A percentile compares a stretch with the other conserved stretches of the same genome.
phyloP scores from a whole-genome alignment of 2,797 vertebrate species.

The Oreochromis mossambicus region DNA sequence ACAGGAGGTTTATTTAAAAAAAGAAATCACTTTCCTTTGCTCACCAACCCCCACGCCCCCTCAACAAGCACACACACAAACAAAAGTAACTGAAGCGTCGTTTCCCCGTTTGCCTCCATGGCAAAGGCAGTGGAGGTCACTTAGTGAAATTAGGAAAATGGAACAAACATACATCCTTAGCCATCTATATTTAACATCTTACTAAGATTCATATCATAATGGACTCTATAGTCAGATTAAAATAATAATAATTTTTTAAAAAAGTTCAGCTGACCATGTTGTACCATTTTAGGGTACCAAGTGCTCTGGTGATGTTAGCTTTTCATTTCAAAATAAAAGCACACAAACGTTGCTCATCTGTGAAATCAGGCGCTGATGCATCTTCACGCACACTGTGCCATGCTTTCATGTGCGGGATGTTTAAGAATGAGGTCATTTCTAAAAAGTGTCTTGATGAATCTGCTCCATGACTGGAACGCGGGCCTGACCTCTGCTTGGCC shows the following conservation, averaged over 20 bases:
- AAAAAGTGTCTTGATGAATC: slow-evolving; percentile 10
- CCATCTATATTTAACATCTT: neutral
- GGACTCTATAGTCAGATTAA: slow-evolving; percentile 18
- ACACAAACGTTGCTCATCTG: neutral
- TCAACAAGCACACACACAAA: slow-evolving; percentile 1
- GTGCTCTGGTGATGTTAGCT: neutral
- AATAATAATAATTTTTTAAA: neutral
- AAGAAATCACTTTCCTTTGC: slow-evolving; percentile 33
- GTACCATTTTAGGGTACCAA: neutral
- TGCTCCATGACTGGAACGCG: neutral
- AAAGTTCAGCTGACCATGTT: slow-evolving; percentile 4
- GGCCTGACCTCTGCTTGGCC: slow-evolving; percentile 58
- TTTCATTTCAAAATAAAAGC: neutral
- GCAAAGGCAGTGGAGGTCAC: slow-evolving; percentile 30
- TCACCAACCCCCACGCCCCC: neutral
- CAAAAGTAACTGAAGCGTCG: slow-evolving; percentile 58
- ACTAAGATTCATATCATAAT: slow-evolving; percentile 9
- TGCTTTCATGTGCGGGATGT: neutral
- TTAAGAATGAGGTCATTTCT: slow-evolving; percentile 24
- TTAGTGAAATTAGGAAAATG: slow-evolving; percentile 47
- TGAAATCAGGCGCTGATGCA: neutral
- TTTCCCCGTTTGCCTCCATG: slow-evolving; percentile 36
- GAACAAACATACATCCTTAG: slow-evolving; percentile 5
- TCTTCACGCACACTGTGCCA: neutral
- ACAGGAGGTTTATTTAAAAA: slow-evolving; percentile 32